These are phyloP conservation scores for Mimachlamys varia DNA, from an alignment of 2,888 invertebrate genomes.

Conservation along the genomic window DNA sequence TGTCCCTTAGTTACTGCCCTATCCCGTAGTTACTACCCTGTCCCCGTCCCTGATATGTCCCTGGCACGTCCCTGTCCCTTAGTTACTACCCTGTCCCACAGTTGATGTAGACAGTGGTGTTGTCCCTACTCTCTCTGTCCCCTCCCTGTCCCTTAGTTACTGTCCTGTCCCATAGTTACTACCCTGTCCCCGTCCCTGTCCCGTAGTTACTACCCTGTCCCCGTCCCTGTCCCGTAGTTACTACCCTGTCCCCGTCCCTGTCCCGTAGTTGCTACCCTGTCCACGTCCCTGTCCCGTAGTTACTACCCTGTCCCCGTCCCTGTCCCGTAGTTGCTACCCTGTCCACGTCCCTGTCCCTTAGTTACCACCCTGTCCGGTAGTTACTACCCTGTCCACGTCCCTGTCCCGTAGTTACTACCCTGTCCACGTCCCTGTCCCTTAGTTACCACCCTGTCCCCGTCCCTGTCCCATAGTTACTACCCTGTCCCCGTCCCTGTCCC, in stretches of 20 bases:
- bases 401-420: too few relatives aligned
- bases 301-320: neutral
- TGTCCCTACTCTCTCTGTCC: too few relatives aligned
- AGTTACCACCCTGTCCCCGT: too few relatives aligned
- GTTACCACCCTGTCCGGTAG: neutral
- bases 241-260: neutral
- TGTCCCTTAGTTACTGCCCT: neutral
- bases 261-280: neutral
- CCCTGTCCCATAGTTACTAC: too few relatives aligned
- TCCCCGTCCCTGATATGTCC: too few relatives aligned
- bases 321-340: neutral
- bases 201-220: neutral
- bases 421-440: neutral
- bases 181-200: neutral
- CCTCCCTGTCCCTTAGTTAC: neutral
- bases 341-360: neutral
- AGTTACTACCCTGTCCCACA: neutral
- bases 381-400: too few relatives aligned
- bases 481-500: too few relatives aligned
- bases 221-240: too few relatives aligned
- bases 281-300: neutral
- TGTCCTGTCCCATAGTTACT: neutral
- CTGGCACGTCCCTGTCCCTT: neutral
- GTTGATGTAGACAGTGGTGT: neutral
- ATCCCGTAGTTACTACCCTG: neutral